These are phyloP conservation scores for Hyposoter dolosus DNA, from an alignment of 2,888 invertebrate species.

Conservation along the genomic window DNA sequence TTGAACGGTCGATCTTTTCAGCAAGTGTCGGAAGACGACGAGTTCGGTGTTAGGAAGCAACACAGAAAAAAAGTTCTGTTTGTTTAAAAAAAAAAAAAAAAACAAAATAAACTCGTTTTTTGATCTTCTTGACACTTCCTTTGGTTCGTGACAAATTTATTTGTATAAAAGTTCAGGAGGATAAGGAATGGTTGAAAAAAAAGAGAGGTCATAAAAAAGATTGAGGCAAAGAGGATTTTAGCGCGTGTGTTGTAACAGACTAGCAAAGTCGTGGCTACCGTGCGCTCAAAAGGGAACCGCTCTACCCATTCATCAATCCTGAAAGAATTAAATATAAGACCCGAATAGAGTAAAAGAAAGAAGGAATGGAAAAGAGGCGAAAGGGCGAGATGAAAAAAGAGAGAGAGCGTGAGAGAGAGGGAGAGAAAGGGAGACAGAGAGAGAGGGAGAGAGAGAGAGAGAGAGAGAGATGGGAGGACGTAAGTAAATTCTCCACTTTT, in stretches of 20 bases:
- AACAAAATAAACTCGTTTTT: slow-evolving; percentile 1
- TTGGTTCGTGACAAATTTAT: slow-evolving; percentile 35
- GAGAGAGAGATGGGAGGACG: background rate
- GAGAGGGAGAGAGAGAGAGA: background rate
- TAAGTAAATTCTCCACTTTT: slow-evolving; percentile 60
- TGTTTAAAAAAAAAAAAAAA: too few relatives aligned
- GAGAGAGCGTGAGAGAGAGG: background rate
- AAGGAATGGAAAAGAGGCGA: background rate
- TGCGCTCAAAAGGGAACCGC: slow-evolving; percentile 68
- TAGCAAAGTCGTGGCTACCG: slow-evolving; percentile 67
- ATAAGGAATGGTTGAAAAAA: background rate
- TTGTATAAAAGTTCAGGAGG: slow-evolving; percentile 44
- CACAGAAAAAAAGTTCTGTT: too few relatives aligned
- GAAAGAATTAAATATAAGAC: slow-evolving; percentile 69
- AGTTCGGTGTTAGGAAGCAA: too few relatives aligned
- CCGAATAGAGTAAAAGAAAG: slow-evolving; percentile 14
- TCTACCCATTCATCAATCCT: slow-evolving; percentile 72
- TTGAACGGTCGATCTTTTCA: background rate
- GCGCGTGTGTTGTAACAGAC: slow-evolving; percentile 44
- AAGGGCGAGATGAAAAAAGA: slow-evolving; percentile 4
- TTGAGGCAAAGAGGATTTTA: slow-evolving; percentile 43
- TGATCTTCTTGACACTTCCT: slow-evolving; percentile 9
- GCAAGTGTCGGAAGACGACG: too few relatives aligned
- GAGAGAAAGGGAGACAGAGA: background rate
- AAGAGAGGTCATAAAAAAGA: slow-evolving; percentile 12